Evolutionary conservation across 30 jellyfish, hydroid and myxozoan genomes (phyloP).

Genomic region (Pelagia noctiluca): DNA sequence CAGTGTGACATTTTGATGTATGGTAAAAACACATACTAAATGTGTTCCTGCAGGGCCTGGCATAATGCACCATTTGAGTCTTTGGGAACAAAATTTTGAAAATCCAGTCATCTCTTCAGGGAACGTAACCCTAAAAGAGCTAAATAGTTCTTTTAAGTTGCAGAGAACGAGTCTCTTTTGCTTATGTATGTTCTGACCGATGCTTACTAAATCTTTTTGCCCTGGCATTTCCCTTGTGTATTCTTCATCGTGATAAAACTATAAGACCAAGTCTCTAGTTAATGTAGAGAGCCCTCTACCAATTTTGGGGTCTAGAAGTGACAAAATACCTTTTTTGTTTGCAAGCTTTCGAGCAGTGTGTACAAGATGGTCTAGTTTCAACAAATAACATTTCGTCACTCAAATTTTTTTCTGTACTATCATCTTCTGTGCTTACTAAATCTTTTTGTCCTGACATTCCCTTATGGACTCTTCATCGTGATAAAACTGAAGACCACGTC

Average conservation of each 20-base stretch:
- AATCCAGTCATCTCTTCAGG: background rate
- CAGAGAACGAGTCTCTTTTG: conserved; percentile 19
- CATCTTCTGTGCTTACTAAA: no score
- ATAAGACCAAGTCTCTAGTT: background rate
- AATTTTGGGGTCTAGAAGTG: conserved; percentile 16
- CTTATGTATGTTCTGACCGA: conserved; percentile 10
- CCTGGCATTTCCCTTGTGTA: conserved; percentile 38
- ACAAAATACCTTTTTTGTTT: conserved; percentile 8
- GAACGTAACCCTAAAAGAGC: background rate
- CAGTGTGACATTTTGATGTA: background rate
- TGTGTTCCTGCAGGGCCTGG: conserved; percentile 33
- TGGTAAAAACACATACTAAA: background rate
- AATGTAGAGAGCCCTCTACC: conserved; percentile 20
- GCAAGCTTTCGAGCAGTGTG: background rate
- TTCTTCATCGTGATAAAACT: conserved; percentile 24
- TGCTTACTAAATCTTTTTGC: conserved; percentile 15
- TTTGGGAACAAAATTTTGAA: no score
- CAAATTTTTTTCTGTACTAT: no score
- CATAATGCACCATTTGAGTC: conserved; percentile 16
- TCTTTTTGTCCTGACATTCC: no score
- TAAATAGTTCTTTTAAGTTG: conserved; percentile 22
- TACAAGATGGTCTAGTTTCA: background rate
- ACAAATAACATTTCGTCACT: conserved; percentile 12
- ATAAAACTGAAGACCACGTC: no score
- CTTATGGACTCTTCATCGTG: no score